Base-by-base conservation (phyloP, 1,140 invertebrate species). In the Drosophila ercepeae region DNA sequence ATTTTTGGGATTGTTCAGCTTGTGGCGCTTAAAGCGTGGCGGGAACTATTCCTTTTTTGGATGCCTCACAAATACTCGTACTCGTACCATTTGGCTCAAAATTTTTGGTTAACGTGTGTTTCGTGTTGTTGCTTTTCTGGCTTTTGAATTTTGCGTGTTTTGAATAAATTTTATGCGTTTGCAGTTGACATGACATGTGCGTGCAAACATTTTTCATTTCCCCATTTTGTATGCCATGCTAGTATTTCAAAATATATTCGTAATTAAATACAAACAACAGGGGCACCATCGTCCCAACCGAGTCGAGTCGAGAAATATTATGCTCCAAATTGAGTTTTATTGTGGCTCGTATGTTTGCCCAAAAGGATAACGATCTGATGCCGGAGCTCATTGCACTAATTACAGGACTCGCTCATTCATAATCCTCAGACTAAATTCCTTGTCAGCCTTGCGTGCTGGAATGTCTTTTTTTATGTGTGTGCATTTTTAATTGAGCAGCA, bases 181-280 rank as follows among this genome's bases (percentile, higher is more conserved):
- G 73, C 78, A 86, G 82, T 88, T 88, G 82, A 86, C 82, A 86
- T 86, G 82, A 86, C 82, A 86, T 88, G 82, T 86, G 82, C 82
- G 82, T 86, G 82, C 82, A 88, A 86, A 76, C 82, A 88, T 86
- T 86, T 82, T 75, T 86, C 77, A 86, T 86, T 88, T 78, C 69
- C 48, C 48, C 83, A 86, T 88, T 82, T 70, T 74, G 83, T 88
- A 78, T 82, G 77, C 73, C 81, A 74, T 63, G 82, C 86, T 88
- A 88, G 77, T 79, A 78, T 86, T 86, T 86, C 84, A 86, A 86
- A 86, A 81, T 67, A 77, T 77, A 70, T 71, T 88, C 82, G 77
- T 88, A 86, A 88, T 82, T 88, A 86, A 88, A 81, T 68, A 61
- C 61, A 57, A 79, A 57, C 60, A 50, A 36, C 34, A 45, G 53